Percentiles rank a stretch among this genome's conserved stretches.
phyloP scores from a whole-genome alignment of 2,888 invertebrate genomes.

The Cosmorhoe ocellata region DNA sequence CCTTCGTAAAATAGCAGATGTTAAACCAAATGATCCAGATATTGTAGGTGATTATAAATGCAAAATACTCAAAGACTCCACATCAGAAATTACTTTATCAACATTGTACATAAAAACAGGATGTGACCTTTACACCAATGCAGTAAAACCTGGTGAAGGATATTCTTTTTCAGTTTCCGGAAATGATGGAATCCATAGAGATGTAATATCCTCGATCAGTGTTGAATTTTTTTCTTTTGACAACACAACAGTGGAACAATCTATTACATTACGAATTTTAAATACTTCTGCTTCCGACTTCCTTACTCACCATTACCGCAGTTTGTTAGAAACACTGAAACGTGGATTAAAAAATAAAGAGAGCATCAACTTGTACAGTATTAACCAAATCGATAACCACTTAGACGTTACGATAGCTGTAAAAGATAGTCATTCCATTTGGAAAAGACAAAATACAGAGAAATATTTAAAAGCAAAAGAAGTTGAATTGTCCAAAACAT shows the following conservation, averaged over 20 bases:
- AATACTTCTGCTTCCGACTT: constrained; percentile 89
- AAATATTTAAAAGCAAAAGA: constrained; percentile 86
- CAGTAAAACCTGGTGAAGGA: constrained; percentile 87
- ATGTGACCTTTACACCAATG: constrained; percentile 90
- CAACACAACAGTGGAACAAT: constrained; percentile 91
- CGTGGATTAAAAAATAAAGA: constrained; percentile 85
- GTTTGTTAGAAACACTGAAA: constrained; percentile 87
- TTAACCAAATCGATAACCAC: constrained; percentile 85
- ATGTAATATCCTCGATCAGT: constrained; percentile 93
- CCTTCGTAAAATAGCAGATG: constrained; percentile 92
- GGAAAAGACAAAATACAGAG: constrained; percentile 84
- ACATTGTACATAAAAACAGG: constrained; percentile 87
- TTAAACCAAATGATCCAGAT: constrained; percentile 96
- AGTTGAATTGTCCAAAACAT: constrained; percentile 83
- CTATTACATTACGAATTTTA: constrained; percentile 88
- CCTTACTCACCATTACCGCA: constrained; percentile 88
- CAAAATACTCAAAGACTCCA: constrained; percentile 87
- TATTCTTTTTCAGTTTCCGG: constrained; percentile 92
- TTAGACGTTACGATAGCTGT: constrained; percentile 89
- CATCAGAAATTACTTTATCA: constrained; percentile 81
- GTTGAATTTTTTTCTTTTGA: constrained; percentile 91
- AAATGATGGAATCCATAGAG: constrained; percentile 93
- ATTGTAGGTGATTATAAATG: constrained; percentile 95
- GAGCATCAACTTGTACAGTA: constrained; percentile 87
- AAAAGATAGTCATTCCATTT: constrained; percentile 82